These are phyloP conservation scores for Harmothoe impar DNA, from an alignment of 2,888 invertebrate genomes.

Conservation along the genomic window DNA sequence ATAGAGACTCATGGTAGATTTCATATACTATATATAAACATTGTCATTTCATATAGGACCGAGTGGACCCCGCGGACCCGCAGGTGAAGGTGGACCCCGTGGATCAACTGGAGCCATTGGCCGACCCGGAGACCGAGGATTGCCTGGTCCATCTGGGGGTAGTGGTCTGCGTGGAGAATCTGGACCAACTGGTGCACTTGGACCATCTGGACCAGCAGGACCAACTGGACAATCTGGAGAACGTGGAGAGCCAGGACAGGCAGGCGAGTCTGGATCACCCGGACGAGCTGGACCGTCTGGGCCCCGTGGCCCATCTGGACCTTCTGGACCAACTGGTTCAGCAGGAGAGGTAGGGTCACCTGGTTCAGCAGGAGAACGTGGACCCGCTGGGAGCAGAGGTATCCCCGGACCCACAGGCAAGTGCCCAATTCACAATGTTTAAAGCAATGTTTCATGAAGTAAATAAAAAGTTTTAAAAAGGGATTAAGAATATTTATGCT, in stretches of 20 bases:
- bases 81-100: neutral
- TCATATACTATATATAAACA: no score
- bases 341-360: conserved; percentile 64
- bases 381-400: conserved; percentile 65
- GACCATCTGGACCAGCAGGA: conserved; percentile 49
- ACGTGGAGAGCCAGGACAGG: conserved; percentile 31
- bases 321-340: conserved; percentile 63
- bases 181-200: conserved; percentile 43
- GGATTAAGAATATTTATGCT: no score
- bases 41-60: conserved; percentile 47
- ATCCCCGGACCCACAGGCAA: conserved; percentile 63
- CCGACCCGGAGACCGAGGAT: conserved; percentile 55
- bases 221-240: conserved; percentile 64
- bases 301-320: conserved; percentile 62
- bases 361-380: conserved; percentile 49
- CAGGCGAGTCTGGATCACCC: conserved; percentile 64
- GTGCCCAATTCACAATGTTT: neutral
- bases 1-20: neutral
- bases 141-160: conserved; percentile 67
- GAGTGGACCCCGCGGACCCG: conserved; percentile 57
- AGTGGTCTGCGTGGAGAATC: conserved; percentile 65
- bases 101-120: conserved; percentile 57
- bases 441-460: no score
- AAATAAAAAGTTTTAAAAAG: no score
- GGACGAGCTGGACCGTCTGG: conserved; percentile 60